These are phyloP conservation scores for Lindbergichthys nudifrons DNA, from an alignment of 2,797 vertebrate genomes.

Conservation along the genomic window DNA sequence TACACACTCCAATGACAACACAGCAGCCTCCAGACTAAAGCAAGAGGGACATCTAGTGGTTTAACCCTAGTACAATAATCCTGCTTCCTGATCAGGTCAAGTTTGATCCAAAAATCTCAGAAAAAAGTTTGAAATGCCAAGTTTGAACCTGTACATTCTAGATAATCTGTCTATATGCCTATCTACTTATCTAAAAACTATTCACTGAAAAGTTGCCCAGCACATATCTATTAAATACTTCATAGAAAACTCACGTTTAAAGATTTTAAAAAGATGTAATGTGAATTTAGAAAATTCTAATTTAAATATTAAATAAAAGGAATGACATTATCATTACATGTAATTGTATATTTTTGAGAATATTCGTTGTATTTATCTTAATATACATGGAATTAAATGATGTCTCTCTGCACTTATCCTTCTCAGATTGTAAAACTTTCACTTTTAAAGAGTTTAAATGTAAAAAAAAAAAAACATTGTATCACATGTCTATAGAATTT, in stretches of 20 bases:
- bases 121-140: constrained; percentile 16
- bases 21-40: constrained; percentile 53
- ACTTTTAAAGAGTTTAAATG: background rate
- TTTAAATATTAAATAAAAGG: too few species aligned
- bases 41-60: constrained; percentile 83
- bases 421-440: background rate
- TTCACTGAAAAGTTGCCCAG: background rate
- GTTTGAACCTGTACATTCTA: background rate
- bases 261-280: background rate
- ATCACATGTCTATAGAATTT: background rate
- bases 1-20: constrained; percentile 34
- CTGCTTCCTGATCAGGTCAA: background rate
- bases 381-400: too few species aligned
- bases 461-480: background rate
- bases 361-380: too few species aligned
- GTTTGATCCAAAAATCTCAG: constrained; percentile 11
- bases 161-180: background rate
- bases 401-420: too few species aligned
- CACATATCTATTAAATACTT: background rate
- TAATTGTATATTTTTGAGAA: too few species aligned
- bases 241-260: background rate
- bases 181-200: background rate
- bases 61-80: background rate
- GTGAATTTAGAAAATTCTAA: too few species aligned
- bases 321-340: too few species aligned